Conservation (phyloP, 1,140 invertebrate species). For the Bombus breviceps region DNA sequence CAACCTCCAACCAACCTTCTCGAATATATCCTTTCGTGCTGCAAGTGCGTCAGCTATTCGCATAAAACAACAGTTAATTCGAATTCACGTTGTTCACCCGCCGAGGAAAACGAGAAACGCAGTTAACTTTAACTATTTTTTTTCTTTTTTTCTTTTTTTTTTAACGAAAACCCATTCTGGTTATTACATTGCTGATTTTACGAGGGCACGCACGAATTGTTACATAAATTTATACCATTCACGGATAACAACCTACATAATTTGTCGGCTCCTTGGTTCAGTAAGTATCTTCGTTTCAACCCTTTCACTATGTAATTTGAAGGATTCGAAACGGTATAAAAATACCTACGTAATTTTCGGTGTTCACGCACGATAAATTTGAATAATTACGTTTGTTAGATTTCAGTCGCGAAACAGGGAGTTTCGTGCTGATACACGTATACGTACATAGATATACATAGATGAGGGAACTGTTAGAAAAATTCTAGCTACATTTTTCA, state of each 20-base stretch:
- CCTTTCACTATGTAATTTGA: not conserved
- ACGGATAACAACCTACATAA: not conserved
- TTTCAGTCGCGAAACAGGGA: not conserved
- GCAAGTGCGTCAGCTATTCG: slow-evolving; percentile 49
- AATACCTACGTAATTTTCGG: not conserved
- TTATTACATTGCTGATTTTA: not conserved
- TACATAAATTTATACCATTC: not conserved
- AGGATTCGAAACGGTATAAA: not conserved
- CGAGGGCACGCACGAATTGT: not conserved
- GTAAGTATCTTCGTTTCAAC: not conserved
- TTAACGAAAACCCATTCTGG: not conserved
- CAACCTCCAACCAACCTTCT: slow-evolving; percentile 49
- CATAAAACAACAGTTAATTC: slow-evolving; percentile 11
- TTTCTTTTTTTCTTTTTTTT: not conserved
- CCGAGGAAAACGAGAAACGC: not conserved
- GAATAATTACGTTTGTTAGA: not conserved
- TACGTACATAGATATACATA: no score
- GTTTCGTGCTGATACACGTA: not conserved
- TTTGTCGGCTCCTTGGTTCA: not conserved
- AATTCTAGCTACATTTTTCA: no score
- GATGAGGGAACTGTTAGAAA: no score
- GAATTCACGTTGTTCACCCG: not conserved
- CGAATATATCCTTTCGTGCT: slow-evolving; percentile 48
- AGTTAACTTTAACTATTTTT: not conserved
- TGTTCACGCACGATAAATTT: not conserved